Percentiles rank a stretch among this genome's conserved stretches.
Evolutionary conservation across 1,140 invertebrate genomes (phyloP).

Genomic region (Ceratoteleas bidentatus): DNA sequence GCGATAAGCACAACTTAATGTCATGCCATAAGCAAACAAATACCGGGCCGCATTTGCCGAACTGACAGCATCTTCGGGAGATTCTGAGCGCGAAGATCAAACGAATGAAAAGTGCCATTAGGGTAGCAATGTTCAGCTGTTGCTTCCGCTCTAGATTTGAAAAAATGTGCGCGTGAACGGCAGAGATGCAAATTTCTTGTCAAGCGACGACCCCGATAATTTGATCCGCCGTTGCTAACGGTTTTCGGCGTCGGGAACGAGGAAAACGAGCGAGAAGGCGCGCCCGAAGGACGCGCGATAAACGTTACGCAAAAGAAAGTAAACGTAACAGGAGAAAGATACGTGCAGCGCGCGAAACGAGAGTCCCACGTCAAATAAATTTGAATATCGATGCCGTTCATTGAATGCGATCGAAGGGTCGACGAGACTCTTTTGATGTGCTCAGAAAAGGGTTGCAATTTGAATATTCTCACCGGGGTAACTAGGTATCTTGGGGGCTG

Average conservation of each 20-base stretch:
- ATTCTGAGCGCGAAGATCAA: constrained; percentile 51
- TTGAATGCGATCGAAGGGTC: constrained; percentile 81
- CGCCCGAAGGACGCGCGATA: constrained; percentile 55
- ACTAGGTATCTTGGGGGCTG: constrained; percentile 76
- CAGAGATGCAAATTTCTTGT: constrained; percentile 79
- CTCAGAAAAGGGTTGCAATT: constrained; percentile 80
- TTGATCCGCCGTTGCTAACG: constrained; percentile 72
- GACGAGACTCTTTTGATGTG: constrained; percentile 77
- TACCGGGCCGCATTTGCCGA: constrained; percentile 12
- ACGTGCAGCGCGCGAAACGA: constrained; percentile 51
- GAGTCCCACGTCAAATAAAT: constrained; percentile 79
- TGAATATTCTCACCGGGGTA: constrained; percentile 81
- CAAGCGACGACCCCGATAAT: constrained; percentile 70
- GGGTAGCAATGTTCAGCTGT: constrained; percentile 72
- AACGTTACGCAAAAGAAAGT: constrained; percentile 61
- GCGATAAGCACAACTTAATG: too few species aligned
- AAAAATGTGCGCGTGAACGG: constrained; percentile 67
- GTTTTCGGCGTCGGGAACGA: constrained; percentile 71
- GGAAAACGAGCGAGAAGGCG: constrained; percentile 40
- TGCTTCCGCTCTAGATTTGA: constrained; percentile 78
- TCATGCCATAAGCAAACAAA: too few species aligned
- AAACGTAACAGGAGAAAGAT: constrained; percentile 65
- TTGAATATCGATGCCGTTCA: constrained; percentile 82
- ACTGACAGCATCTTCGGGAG: constrained; percentile 23
- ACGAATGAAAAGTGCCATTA: constrained; percentile 63